These are phyloP conservation scores for Prunella himalayana DNA, from an alignment of 2,113 vertebrate species.

Conservation along the genomic window DNA sequence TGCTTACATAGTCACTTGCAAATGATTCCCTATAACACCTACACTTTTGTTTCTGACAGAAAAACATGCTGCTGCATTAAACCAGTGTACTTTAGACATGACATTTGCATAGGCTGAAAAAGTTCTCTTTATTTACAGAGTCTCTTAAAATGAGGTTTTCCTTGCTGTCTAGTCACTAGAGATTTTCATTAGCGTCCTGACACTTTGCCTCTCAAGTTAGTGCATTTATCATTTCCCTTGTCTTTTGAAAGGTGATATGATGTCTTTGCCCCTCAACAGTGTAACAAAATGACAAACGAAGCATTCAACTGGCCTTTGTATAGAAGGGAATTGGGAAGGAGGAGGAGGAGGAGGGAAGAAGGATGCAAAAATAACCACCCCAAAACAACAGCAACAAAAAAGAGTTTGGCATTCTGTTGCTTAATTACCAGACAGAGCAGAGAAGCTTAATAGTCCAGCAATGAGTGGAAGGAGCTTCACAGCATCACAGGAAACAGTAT, in stretches of 20 bases:
- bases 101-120: neutral
- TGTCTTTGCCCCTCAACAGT: neutral
- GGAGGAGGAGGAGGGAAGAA: neutral
- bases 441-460: neutral
- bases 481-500: conserved; percentile 42
- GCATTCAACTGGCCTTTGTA: neutral
- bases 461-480: conserved; percentile 24
- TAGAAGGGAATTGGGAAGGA: neutral
- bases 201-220: neutral
- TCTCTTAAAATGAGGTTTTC: neutral
- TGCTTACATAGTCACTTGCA: neutral
- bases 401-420: neutral
- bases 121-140: neutral
- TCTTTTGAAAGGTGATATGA: neutral
- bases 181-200: neutral
- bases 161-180: neutral
- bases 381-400: neutral
- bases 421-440: conserved; percentile 27
- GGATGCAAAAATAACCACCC: neutral
- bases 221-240: neutral
- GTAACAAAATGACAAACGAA: conserved; percentile 24
- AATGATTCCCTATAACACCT: neutral
- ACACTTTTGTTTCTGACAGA: neutral
- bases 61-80: neutral
- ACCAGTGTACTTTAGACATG: neutral